Base-by-base conservation (phyloP, 2,113 vertebrate genomes). In the Poicephalus gulielmi region DNA sequence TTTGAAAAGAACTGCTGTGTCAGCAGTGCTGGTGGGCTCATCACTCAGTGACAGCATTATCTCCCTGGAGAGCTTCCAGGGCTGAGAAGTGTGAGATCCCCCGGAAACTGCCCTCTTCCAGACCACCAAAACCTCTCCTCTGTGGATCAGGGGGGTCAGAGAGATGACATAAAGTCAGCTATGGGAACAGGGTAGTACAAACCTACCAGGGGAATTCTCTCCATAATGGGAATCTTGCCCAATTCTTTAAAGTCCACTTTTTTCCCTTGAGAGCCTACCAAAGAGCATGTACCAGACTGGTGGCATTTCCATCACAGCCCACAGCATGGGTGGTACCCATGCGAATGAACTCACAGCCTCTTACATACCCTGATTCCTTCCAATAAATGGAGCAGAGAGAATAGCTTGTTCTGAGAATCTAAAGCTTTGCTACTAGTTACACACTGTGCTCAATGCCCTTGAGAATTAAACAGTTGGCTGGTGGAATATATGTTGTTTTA, bases 1-100 rank as follows among this genome's bases (percentile, higher is more conserved):
- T 90, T 82, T 90, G 90, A 94, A 96, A 93, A 71, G 88, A 25
- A 75, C 9, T 4, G 83, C 96, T 68, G 90, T 64, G 73, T 92
- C 93, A 97, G 95, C 95, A 74, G 59, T 33, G 44, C 75, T 8
- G 7, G 35, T 2, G 66, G 86, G 92, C 92, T 94, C 94, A 86
- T 92, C 39, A 0, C 76, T 86, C 95, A 60, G 79, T n/a, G 77
- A 23, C 92, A 94, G 83, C 83, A 43, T 77, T 55, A 82, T 88
- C 83, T 90, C 53, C 63, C 43, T 59, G 83, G 43, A 91, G 67
- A 76, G 67, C 67, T 76, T 68, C 70, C 94, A 83, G 73, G 2
- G 46, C 89, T 77, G 22, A 20, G 83, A 6, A 55, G 77, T 6
- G 69, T 19, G 76, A 69, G 74, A 92, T 78, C 95, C 76, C 78